Base-by-base conservation (phyloP, 2,888 invertebrate genomes). In the Lithophane leautieri region DNA sequence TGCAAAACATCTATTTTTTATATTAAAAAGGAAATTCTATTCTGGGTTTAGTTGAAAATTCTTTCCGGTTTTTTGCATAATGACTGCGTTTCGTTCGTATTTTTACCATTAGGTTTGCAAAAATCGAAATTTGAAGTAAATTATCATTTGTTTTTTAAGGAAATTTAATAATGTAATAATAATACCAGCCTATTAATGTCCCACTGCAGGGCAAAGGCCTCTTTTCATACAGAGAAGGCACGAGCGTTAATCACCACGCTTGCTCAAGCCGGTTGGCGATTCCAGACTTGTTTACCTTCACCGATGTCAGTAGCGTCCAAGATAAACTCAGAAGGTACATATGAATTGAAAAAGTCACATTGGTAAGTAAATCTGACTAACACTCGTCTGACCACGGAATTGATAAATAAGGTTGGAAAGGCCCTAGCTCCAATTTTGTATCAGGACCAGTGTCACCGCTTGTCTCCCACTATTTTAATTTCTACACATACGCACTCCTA, bases 1-100 rank as follows among this genome's bases (percentile, higher is more conserved):
- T 78, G 71, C 60, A 63, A 62, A 75, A 65, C 60, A 58, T 56
- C 50, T 40, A 42, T 76, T 73, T 78, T 71, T 67, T 67, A 25
- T 70, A 58, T 19, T 19, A 61, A 56, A 72, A 60, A 40, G 14
- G 12, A 25, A 11, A 16, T 56, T 79, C 28, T 61, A 34, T 66
- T 54, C 61, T 52, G 40, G 44, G 11, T 19, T 50, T 14, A n/a
- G 19, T 50, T 62, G 34, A 47, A 62, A 62, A 11, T 81, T 11
- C 9, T 62, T 67, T 67, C 19, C 40, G 44, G n/a, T 4, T 34
- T 60, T 70, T 69, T 52, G 14, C 11, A 52, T 63, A 54, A 28
- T 16, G 16, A 19, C 44, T 34, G 34, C 66, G 11, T 9, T 56
- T 12, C 11, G 16, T 19, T 28, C 16, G 1, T 34, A 12, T 50